A percentile compares a stretch with the other conserved stretches of the same genome.
These are phyloP conservation scores for Herminia tarsipennalis DNA, from an alignment of 2,888 invertebrate genomes.

Conservation along the genomic window DNA sequence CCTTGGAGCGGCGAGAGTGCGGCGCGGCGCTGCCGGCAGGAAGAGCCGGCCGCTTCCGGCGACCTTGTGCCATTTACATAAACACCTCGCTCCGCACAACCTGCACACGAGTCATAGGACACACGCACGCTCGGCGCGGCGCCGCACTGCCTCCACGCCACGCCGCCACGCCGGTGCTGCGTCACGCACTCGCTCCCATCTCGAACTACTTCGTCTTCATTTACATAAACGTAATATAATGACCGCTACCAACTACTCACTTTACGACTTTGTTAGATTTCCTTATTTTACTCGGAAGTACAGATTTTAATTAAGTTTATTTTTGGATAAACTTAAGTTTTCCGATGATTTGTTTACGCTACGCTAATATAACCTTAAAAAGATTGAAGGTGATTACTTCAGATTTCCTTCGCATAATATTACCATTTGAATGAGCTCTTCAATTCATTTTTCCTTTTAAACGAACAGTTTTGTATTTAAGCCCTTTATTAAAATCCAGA, in stretches of 20 bases:
- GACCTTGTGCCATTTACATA: conserved; percentile 29
- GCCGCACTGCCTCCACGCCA: too few species aligned
- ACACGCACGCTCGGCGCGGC: not conserved
- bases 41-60: conserved; percentile 9
- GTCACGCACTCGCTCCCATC: not conserved
- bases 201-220: not conserved
- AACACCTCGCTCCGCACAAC: not conserved
- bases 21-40: conserved; percentile 5
- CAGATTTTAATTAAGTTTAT: too few species aligned
- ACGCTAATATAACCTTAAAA: too few species aligned
- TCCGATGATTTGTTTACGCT: too few species aligned
- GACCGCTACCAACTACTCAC: not conserved
- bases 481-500: too few species aligned
- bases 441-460: too few species aligned
- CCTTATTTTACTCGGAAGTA: conserved; percentile 5
- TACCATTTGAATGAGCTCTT: too few species aligned
- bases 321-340: too few species aligned
- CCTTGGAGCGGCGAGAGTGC: not conserved
- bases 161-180: too few species aligned
- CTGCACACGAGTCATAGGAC: not conserved
- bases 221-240: conserved; percentile 6
- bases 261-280: conserved; percentile 2
- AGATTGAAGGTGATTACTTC: too few species aligned
- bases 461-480: too few species aligned
- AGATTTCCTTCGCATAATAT: too few species aligned